A percentile compares a stretch with the other conserved stretches of the same genome.
phyloP scores from a whole-genome alignment of 2,113 vertebrate species.

The cat (Felis catus) region F.catus_Fca126_mat1.0 CM031416.1:61407001-61407500 shows the following conservation, averaged over 20 bases:
- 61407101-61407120: conserved; percentile 39
- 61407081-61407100: conserved; percentile 3
- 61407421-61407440: not conserved
- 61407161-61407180: not conserved
- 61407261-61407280: not conserved
- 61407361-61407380: not conserved
- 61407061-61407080: conserved; percentile 12
- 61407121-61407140: not conserved
- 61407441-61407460: not conserved
- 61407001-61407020: conserved; percentile 25
- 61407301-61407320: not conserved
- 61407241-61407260: not conserved
- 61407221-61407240: not conserved
- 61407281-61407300: not conserved
- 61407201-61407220: not conserved
- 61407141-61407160: not conserved
- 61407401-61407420: not conserved
- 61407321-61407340: not conserved
- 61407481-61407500: not conserved
- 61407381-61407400: not conserved
- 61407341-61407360: not conserved
- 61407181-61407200: not conserved
- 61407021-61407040: not conserved
- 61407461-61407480: not conserved
- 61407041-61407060: conserved; percentile 27